phyloP scores from a whole-genome alignment of 2,888 invertebrate genomes.

The Euspilapteryx auroguttella region DNA sequence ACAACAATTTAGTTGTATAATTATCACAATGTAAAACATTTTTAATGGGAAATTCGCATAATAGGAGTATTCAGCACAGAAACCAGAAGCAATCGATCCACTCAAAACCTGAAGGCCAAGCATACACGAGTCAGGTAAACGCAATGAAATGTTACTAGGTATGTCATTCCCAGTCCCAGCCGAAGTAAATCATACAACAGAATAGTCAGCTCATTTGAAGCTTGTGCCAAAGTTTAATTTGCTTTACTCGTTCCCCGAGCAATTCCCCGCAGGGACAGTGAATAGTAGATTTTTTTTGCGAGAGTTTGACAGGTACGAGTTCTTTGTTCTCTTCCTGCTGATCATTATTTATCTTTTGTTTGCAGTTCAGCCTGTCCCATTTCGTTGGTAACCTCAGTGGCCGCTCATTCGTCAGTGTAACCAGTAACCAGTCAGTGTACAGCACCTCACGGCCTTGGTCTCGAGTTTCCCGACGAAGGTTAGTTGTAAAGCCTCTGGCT shows the following conservation, averaged over 20 bases:
- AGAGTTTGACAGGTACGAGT: conserved; percentile 12
- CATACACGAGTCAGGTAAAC: conserved; percentile 49
- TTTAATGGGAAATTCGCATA: conserved; percentile 54
- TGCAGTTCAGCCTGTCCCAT: conserved; percentile 61
- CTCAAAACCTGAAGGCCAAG: conserved; percentile 35
- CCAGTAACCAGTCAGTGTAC: conserved; percentile 62
- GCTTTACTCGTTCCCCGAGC: neutral
- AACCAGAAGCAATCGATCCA: conserved; percentile 27
- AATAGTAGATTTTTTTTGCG: neutral
- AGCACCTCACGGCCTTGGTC: conserved; percentile 69
- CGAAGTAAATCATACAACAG: conserved; percentile 35
- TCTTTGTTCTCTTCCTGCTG: conserved; percentile 15
- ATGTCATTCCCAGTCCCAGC: conserved; percentile 59
- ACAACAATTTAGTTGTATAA: conserved; percentile 10
- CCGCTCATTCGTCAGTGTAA: conserved; percentile 60
- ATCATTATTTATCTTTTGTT: conserved; percentile 19
- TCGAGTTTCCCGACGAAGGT: conserved; percentile 68
- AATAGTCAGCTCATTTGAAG: too few relatives aligned
- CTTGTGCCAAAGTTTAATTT: neutral
- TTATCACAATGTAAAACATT: conserved; percentile 9
- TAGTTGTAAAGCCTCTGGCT: too few relatives aligned
- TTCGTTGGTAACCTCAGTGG: conserved; percentile 64
- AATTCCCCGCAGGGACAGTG: neutral
- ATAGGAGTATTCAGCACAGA: conserved; percentile 26
- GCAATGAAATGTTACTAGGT: conserved; percentile 48